These are phyloP conservation scores for Prunella fulvescens DNA, from an alignment of 2,113 vertebrate genomes.

Conservation along the genomic window DNA sequence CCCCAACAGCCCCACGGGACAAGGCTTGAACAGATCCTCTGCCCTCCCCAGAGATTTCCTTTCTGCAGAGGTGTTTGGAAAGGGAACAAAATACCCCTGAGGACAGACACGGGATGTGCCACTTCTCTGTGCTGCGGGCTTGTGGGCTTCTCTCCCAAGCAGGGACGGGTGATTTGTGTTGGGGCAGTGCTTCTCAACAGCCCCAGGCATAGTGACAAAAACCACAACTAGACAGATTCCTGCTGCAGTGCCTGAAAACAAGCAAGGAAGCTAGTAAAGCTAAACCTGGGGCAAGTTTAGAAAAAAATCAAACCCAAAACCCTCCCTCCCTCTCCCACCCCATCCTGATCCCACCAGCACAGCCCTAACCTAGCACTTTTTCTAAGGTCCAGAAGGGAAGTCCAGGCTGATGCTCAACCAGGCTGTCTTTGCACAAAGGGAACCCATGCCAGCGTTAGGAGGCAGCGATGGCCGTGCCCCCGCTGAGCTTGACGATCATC, in stretches of 20 bases:
- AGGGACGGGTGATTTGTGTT: not conserved
- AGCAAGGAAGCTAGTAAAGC: conserved; percentile 2
- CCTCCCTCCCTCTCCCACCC: conserved; percentile 2
- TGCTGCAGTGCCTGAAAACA: not conserved
- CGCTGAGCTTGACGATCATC: conserved; percentile 90
- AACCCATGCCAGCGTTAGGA: conserved; percentile 55
- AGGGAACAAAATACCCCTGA: not conserved
- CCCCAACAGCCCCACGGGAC: not conserved
- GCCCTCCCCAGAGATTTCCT: not conserved
- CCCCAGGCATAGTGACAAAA: not conserved
- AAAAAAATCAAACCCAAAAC: not conserved
- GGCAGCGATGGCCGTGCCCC: conserved; percentile 90
- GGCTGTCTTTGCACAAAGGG: not conserved
- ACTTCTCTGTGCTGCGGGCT: not conserved
- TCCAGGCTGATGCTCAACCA: not conserved
- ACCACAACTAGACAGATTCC: not conserved
- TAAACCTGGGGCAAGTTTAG: not conserved
- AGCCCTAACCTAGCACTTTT: conserved; percentile 29
- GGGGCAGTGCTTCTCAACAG: not conserved
- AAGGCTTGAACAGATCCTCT: not conserved
- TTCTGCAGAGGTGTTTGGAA: not conserved
- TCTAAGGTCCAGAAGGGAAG: not conserved
- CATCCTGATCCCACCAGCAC: not conserved
- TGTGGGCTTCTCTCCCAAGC: not conserved
- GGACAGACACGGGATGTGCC: not conserved